A percentile compares a stretch with the other conserved stretches of the same genome.
Evolutionary conservation across 2,888 invertebrate species (phyloP).

Genomic region (Rotaria magnacalcarata): DNA sequence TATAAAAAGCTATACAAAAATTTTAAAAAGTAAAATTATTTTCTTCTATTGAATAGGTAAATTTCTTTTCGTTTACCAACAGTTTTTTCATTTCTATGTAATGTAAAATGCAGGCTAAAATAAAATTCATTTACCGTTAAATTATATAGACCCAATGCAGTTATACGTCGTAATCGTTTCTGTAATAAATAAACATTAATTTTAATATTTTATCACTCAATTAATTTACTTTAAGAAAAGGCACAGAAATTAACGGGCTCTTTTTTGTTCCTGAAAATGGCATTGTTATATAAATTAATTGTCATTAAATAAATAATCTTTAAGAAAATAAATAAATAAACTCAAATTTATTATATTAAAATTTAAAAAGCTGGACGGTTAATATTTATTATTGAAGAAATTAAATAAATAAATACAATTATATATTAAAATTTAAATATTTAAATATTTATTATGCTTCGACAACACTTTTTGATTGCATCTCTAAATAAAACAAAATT

Average conservation of each 20-base stretch:
- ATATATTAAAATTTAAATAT: no score
- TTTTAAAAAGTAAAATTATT: not conserved
- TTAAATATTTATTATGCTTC: not conserved
- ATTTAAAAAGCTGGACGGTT: not conserved
- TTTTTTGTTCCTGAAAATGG: constrained; percentile 10
- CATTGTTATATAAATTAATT: not conserved
- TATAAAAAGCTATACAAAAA: constrained; percentile 15
- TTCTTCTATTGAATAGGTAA: not conserved
- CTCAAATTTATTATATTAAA: not conserved
- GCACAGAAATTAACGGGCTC: not conserved
- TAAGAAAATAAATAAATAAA: not conserved
- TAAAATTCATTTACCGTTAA: constrained; percentile 18
- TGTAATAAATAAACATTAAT: not conserved
- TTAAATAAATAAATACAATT: no score
- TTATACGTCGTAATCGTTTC: constrained; percentile 33
- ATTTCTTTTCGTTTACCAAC: not conserved
- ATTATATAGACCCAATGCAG: not conserved
- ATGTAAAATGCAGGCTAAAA: constrained; percentile 20
- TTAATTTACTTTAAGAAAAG: not conserved
- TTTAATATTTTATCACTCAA: not conserved
- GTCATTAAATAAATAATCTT: constrained; percentile 9
- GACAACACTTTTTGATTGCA: constrained; percentile 22
- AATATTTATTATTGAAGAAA: not conserved
- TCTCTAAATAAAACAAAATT: constrained; percentile 12
- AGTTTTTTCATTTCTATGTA: constrained; percentile 27